Percentiles rank a stretch among this genome's conserved stretches.
phyloP scores from a whole-genome alignment of 2,888 invertebrate genomes.

The Rhogogaster chlorosoma region DNA sequence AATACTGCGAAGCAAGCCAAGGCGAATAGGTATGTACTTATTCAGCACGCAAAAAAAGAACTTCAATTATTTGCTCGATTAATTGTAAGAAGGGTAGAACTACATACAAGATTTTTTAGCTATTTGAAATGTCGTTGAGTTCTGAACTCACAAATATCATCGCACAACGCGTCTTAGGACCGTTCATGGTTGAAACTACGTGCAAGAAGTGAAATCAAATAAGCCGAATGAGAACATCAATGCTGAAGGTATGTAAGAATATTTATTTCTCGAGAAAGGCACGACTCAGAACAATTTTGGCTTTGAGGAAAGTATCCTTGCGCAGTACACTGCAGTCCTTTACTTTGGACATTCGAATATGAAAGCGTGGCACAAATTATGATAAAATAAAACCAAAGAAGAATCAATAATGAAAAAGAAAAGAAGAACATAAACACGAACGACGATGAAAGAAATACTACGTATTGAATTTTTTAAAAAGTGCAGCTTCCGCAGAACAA shows the following conservation, averaged over 20 bases:
- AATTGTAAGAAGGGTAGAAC: background rate
- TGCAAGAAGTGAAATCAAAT: conserved; percentile 5
- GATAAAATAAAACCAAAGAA: background rate
- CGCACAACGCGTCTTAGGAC: background rate
- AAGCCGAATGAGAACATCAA: background rate
- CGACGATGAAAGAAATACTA: background rate
- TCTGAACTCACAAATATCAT: background rate
- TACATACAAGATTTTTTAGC: background rate
- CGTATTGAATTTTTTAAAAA: background rate
- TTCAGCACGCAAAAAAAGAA: background rate
- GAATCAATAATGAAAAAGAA: background rate
- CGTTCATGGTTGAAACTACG: background rate
- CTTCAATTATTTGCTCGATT: background rate
- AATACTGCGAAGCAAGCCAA: conserved; percentile 45
- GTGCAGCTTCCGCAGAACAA: conserved; percentile 12
- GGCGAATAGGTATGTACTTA: background rate
- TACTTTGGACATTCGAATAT: background rate
- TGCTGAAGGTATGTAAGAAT: background rate
- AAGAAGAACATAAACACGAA: background rate
- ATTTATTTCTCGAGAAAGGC: background rate
- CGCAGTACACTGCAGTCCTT: background rate
- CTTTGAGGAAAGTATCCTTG: background rate
- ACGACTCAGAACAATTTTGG: background rate
- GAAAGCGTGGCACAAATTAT: background rate
- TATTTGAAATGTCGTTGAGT: background rate